Base-by-base conservation (phyloP, 53 echinoderm and acorn worm species). In the Pentamera pediparva region DNA sequence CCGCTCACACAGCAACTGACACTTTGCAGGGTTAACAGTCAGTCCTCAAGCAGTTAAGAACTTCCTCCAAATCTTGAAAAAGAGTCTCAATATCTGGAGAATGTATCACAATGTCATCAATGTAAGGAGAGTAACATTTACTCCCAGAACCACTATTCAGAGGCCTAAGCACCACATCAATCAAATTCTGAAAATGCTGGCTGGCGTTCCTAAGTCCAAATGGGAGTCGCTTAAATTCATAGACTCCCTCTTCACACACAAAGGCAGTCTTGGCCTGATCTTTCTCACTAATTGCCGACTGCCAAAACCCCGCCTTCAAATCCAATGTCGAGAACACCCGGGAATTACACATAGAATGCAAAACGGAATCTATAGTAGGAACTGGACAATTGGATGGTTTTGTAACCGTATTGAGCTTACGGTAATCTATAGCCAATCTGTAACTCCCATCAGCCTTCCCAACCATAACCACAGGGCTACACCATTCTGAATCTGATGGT, bases 11-110 rank as follows among this genome's bases (percentile, higher is more conserved):
- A 61, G 59, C 56, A 82, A 72, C 6, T 54, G 70, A 48, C 82
- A 87, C 26, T 81, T 86, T 17, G 43, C 59, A n/a, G 49, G 29
- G 33, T 86, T 80, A 12, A 82, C 65, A 39, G 69, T 86, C 3
- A 86, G 69, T 11, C 77, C 81, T 58, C 4, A 81, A 36, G 36
- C 61, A 75, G 5, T 20, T 4, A 37, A 86, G 56, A 4, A 86
- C 73, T 10, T 35, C 25, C 3, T n/a, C 32, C n/a, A 76, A 47
- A 63, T 63, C 63, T 4, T 59, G 61, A 49, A 82, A 25, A 37
- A 61, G 77, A 21, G 19, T 9, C 19, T 59, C 33, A 41, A 80
- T 49, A 39, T 39, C 37, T 6, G 79, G 69, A 30, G 79, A 79
- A 41, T 69, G 69, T 39, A 45, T 36, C 31, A 69, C 52, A 58